Evolutionary conservation across 2,113 vertebrate species (phyloP).

Genomic region (Colaptes auratus): DNA sequence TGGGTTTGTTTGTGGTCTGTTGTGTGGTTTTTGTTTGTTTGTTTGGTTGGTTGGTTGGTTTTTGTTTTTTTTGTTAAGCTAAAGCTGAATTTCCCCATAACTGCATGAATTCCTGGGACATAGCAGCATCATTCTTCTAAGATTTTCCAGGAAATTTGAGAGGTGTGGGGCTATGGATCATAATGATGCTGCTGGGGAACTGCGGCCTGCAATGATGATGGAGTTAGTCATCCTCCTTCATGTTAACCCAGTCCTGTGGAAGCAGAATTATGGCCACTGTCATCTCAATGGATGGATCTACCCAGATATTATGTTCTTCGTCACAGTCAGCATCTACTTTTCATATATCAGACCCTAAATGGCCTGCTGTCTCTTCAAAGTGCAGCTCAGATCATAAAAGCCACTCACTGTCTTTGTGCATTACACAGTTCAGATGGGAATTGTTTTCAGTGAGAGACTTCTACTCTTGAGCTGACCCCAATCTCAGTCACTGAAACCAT

Average conservation of each 20-base stretch:
- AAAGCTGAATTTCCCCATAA: background rate
- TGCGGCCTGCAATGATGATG: accelerated
- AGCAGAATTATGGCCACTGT: background rate
- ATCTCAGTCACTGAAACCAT: background rate
- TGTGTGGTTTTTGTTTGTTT: too few relatives aligned
- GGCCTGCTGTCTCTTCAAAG: background rate
- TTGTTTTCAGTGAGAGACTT: background rate
- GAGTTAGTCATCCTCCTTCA: background rate
- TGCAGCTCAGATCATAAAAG: background rate
- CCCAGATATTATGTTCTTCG: background rate
- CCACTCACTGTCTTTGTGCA: constrained; percentile 2
- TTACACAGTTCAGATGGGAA: background rate
- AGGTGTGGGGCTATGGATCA: background rate
- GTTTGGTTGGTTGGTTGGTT: too few relatives aligned
- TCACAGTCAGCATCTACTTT: background rate
- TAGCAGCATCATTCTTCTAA: background rate
- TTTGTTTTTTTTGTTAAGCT: background rate
- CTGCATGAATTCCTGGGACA: background rate
- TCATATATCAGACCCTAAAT: background rate
- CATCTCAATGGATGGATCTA: background rate
- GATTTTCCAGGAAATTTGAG: background rate
- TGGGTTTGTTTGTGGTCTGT: too few relatives aligned
- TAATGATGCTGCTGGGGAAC: accelerated
- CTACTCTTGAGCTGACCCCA: background rate
- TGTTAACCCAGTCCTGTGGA: background rate